A percentile compares a stretch with the other conserved stretches of the same genome.
Evolutionary conservation across 2,797 vertebrate species (phyloP).

Genomic region (Malurus splendens): DNA sequence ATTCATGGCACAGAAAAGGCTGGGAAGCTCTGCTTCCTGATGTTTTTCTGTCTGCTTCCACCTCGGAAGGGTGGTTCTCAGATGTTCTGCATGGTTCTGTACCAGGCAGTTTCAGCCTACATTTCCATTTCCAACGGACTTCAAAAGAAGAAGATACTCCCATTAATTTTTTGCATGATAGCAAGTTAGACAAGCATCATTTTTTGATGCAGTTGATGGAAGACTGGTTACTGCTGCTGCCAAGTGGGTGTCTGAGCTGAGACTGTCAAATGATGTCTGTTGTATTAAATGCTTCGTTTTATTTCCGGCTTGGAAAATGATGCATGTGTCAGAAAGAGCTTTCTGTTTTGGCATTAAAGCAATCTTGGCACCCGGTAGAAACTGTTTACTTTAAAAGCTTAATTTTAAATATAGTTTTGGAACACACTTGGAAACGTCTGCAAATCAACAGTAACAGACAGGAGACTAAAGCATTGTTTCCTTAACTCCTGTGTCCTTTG

Average conservation of each 20-base stretch:
- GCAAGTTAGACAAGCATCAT: slow-evolving; percentile 17
- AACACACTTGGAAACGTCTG: slow-evolving; percentile 15
- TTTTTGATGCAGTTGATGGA: slow-evolving; percentile 29
- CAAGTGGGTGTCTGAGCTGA: slow-evolving; percentile 33
- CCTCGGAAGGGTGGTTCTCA: slow-evolving; percentile 4
- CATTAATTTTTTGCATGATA: slow-evolving; percentile 55
- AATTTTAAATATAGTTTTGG: slow-evolving; percentile 42
- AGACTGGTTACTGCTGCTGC: slow-evolving; percentile 32
- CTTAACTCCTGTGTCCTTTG: neutral
- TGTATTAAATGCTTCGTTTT: slow-evolving; percentile 44
- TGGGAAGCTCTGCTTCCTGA: neutral
- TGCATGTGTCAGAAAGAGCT: slow-evolving; percentile 37
- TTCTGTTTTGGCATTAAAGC: slow-evolving; percentile 28
- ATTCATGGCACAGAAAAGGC: neutral
- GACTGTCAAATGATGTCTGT: slow-evolving; percentile 52
- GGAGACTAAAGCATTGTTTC: neutral
- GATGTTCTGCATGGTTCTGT: neutral
- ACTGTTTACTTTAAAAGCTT: slow-evolving; percentile 54
- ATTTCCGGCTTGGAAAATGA: slow-evolving; percentile 51
- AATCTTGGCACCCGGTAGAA: neutral
- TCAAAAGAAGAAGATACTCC: slow-evolving; percentile 50
- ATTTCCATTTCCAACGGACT: neutral
- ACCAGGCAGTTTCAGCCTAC: neutral
- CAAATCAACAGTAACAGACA: neutral
- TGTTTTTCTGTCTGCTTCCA: neutral